Evolutionary conservation across 2,888 invertebrate species (phyloP).

Genomic region (Campopleginae sp.): DNA sequence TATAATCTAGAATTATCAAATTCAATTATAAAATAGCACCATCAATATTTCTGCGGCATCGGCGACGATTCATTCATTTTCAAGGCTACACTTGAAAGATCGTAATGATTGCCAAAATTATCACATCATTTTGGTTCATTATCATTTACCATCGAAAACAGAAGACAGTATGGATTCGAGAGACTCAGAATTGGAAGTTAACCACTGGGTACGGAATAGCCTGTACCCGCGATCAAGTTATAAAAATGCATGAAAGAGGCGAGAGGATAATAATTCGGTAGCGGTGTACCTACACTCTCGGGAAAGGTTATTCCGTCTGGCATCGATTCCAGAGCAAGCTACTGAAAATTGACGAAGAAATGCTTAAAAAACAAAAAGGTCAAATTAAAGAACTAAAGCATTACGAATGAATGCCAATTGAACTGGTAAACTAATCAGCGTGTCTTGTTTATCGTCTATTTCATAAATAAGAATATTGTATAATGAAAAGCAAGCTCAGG

Average conservation of each 20-base stretch:
- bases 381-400: neutral
- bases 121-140: neutral
- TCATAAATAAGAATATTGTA: neutral
- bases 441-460: neutral
- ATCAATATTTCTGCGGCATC: neutral
- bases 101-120: neutral
- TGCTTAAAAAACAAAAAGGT: slow-evolving; percentile 12
- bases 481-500: neutral
- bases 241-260: slow-evolving; percentile 70
- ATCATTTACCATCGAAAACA: neutral
- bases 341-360: slow-evolving; percentile 51
- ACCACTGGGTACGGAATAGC: neutral
- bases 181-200: neutral
- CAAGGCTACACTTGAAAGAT: neutral
- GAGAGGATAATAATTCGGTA: slow-evolving; percentile 67
- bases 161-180: neutral
- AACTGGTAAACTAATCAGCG: neutral
- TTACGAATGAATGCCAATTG: neutral
- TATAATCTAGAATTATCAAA: too few species aligned
- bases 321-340: slow-evolving; percentile 59
- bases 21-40: neutral
- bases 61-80: neutral
- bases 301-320: slow-evolving; percentile 66
- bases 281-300: slow-evolving; percentile 31
- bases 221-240: slow-evolving; percentile 54